These are phyloP conservation scores for Sminthurides aquaticus DNA, from an alignment of 2,888 invertebrate species.

Conservation along the genomic window DNA sequence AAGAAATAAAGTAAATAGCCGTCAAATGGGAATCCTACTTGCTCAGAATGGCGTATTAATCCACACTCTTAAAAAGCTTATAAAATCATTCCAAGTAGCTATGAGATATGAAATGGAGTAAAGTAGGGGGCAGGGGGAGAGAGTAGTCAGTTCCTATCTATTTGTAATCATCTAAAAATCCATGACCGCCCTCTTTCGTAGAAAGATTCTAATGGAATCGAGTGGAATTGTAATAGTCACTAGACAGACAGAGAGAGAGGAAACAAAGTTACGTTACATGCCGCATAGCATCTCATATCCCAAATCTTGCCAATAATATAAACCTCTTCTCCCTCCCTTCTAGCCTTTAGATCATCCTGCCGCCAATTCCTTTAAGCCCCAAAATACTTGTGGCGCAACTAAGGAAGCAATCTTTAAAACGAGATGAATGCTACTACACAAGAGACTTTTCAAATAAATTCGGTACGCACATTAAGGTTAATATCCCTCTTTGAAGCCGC, in stretches of 20 bases:
- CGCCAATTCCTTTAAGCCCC: background rate
- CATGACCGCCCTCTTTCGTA: background rate
- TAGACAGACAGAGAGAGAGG: too few species aligned
- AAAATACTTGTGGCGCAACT: too few species aligned
- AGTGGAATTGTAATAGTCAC: too few species aligned
- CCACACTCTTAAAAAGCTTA: background rate
- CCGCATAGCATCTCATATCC: background rate
- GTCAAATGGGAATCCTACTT: too few species aligned
- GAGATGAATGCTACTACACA: background rate
- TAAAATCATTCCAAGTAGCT: background rate
- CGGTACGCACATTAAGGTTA: too few species aligned
- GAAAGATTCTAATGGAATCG: too few species aligned
- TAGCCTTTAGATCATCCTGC: too few species aligned
- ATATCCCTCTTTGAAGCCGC: too few species aligned
- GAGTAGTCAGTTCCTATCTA: background rate
- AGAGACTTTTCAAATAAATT: background rate
- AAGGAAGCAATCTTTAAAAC: background rate
- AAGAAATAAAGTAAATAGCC: too few species aligned
- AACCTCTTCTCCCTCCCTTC: too few species aligned
- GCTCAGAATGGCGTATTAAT: too few species aligned
- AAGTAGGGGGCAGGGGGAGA: background rate
- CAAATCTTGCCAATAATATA: background rate
- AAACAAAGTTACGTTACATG: too few species aligned
- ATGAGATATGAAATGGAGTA: background rate
- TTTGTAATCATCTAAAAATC: background rate